Conservation (phyloP, 2,797 vertebrate genomes). For the Sebastes ruberrimus region DNA sequence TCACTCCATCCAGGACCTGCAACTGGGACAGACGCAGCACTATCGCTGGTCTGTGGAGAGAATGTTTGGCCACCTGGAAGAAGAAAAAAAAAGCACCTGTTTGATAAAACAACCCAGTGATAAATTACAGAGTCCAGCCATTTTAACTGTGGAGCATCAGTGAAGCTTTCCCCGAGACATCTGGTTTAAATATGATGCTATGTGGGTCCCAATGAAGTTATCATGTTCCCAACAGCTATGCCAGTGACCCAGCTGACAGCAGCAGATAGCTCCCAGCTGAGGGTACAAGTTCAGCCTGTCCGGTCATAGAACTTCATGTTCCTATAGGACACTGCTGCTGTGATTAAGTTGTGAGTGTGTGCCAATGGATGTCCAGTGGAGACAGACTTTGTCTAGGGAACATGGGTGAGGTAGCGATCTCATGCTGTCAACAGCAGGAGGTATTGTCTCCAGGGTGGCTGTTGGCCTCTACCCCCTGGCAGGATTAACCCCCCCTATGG, state of each 20-base stretch:
- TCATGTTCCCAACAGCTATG: conserved; percentile 25
- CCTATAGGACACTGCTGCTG: conserved; percentile 52
- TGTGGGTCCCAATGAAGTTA: conserved; percentile 19
- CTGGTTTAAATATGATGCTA: conserved; percentile 49
- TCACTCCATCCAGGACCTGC: conserved; percentile 86
- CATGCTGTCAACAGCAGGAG: conserved; percentile 68
- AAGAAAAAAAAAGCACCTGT: not conserved
- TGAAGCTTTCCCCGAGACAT: conserved; percentile 24
- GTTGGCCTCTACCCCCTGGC: conserved; percentile 65
- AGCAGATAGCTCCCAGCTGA: conserved; percentile 59
- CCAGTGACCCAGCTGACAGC: conserved; percentile 65
- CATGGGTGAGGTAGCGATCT: conserved; percentile 60
- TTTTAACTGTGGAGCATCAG: not conserved
- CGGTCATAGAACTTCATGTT: conserved; percentile 43
- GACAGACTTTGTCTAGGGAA: conserved; percentile 48
- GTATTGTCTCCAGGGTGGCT: conserved; percentile 66
- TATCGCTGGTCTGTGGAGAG: conserved; percentile 79
- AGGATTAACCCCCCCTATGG: conserved; percentile 61
- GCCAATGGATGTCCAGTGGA: conserved; percentile 49
- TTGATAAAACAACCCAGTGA: not conserved
- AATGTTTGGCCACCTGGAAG: conserved; percentile 83
- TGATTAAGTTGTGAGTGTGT: conserved; percentile 18
- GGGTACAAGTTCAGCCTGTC: conserved; percentile 41
- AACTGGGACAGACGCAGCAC: conserved; percentile 82
- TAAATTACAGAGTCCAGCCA: not conserved